Evolutionary conservation across 2,888 invertebrate species (phyloP), one percentile per base, ranked within the genome.

Genomic region (Venusia cambrica): DNA sequence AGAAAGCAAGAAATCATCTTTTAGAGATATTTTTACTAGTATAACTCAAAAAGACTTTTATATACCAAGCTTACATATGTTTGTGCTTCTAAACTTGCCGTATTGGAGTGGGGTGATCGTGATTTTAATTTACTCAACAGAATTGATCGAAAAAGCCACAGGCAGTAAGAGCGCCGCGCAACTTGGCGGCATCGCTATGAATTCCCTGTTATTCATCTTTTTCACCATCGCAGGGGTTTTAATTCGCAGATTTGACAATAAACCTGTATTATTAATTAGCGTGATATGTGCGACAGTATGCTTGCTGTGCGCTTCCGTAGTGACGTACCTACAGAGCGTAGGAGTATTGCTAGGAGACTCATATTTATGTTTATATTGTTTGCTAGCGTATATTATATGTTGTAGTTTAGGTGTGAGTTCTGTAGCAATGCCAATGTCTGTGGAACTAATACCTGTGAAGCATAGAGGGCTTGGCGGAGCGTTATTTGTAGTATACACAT

Each of bases 401-500:
- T 24, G 30, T 6, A 44, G 44, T 35, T 24, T 45, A 7, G 47
- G 49, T 2, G 21, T 44, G 8, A 30, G 20, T 14, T 29, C 44
- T 5, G 27, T 44, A 16, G 14, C 28, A 5, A 38, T 36, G 5
- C 29, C 39, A 1, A 20, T 52, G n/a, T 15, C 47, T 1, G 36
- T 45, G 0, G 51, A 47, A 10, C 4, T 54, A 2, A 48, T 50
- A 45, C 54, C 54, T 1, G 49, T 54, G 0, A 49, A 51, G 12
- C 48, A 51, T 7, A 43, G 48, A 35, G 48, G 49, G 3, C 6
- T 54, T 11, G 54, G 54, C 0, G 51, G 49, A 1, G 45, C 43
- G 2, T 13, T 49, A 4, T 45, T 32, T 5, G 41, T 52, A 7
- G 21, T 44, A 15, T 36, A 31, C 7, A 34, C 44, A 1, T 47